Base-by-base conservation (phyloP, 2,888 invertebrate species). In the Hypomecis atomaria region DNA sequence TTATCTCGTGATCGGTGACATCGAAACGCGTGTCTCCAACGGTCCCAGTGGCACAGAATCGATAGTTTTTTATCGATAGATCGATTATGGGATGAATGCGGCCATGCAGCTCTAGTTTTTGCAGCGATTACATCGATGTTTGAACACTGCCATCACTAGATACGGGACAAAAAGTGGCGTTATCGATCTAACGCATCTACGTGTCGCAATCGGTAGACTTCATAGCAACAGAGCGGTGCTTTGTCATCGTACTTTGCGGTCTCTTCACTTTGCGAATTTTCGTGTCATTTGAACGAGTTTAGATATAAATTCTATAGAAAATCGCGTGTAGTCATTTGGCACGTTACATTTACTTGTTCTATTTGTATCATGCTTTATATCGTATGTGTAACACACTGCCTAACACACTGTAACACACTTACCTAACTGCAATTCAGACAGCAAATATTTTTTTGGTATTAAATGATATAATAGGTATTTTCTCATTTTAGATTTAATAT, bases 31-130 rank as follows among this genome's bases (percentile, higher is more conserved):
- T 59, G 59, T 56, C 55, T 45, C 45, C 47, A 54, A 50, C 59
- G 54, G 59, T 55, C 55, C 59, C 55, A 59, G 52, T 64, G 71
- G 69, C 69, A 60, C 59, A 67, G 74, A 74, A 79, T 71, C 71
- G 69, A 71, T 71, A 65, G 62, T 23, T 80, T 79, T 76, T 78
- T 80, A 72, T 73, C 74, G 73, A 74, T 72, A 33, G 43, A 61
- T 60, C 65, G 65, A 61, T 65, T 60, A 61, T 50, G 43, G 43
- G 33, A 69, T 66, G 72, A 78, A 77, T 74, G 71, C 77, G 76
- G 77, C 69, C 74, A 70, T 72, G 74, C 76, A 69, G 72, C 80
- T 77, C 77, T 70, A 75, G 70, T 81, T 81, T 79, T 81, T 82
- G 72, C 71, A 37, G 59, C 62, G 72, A 77, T 81, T 74, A 73